Base-by-base conservation (phyloP, 2,888 invertebrate species). In the Coenonympha arcania region DNA sequence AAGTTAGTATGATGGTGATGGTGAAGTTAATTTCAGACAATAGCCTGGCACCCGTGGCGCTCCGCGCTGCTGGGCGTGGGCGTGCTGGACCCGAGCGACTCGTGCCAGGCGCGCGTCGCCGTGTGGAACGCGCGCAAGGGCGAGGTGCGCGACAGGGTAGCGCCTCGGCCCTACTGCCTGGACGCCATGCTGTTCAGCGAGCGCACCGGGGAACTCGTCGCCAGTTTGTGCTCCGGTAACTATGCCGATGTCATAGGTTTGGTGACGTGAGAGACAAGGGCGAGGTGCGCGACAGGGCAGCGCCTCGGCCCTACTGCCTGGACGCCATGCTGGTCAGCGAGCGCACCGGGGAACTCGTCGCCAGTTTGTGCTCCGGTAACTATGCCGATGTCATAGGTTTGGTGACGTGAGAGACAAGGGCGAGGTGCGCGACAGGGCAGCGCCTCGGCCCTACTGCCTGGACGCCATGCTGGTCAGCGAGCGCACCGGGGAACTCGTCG, bases 11-110 rank as follows among this genome's bases (percentile, higher is more conserved):
- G n/a, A n/a, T n/a, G n/a, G n/a, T n/a, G n/a, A n/a, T n/a, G n/a
- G n/a, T n/a, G n/a, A n/a, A 24, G 24, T 6, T 6, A 18, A 37
- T 42, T 57, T 2, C 61, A 86, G 87, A 66, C 77, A 0, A 50
- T 85, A 36, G 57, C 70, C 0, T 87, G 87, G 87, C 87, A 87
- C 40, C 87, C 87, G 0, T 87, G 87, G 87, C 73, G 80, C 0
- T 79, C 79, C 6, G 79, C 84, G 0, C 62, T 85, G 0, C 71
- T 87, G 0, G 78, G 76, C 8, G 61, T 86, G 0, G 84, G 82
- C 0, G 66, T 70, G 0, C 63, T 69, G 2, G 61, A 68, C 1
- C 41, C 59, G n/a, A n/a, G n/a, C 0, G 55, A 61, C 6, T 24
- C 62, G 0, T n/a, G n/a, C n/a, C 60, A 69, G 8, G 63, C 78